Percentiles rank a stretch among this genome's conserved stretches.
Evolutionary conservation across 1,140 invertebrate species (phyloP).

Genomic region (Pogonognathellus flavescens): DNA sequence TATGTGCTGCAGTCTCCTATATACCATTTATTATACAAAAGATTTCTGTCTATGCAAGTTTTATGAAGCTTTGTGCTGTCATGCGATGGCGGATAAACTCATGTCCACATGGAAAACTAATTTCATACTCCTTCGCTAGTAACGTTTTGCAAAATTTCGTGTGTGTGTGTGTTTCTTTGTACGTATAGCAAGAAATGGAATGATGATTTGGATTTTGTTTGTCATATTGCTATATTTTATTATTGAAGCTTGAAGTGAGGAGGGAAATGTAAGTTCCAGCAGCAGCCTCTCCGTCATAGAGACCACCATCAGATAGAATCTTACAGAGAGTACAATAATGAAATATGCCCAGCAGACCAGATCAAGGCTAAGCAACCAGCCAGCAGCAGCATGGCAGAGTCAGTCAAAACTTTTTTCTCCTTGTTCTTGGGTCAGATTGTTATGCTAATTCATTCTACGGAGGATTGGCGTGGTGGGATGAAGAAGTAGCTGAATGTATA

Average conservation of each 20-base stretch:
- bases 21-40: no score
- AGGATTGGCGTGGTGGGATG: neutral
- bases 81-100: no score
- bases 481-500: no score
- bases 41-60: no score
- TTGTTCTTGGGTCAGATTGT: constrained; percentile 42
- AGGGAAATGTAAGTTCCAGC: neutral
- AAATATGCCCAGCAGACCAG: neutral
- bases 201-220: no score
- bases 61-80: no score
- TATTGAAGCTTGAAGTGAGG: neutral
- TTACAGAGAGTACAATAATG: neutral
- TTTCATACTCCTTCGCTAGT: no score
- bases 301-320: constrained; percentile 22
- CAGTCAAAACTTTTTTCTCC: constrained; percentile 19
- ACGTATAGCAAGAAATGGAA: no score
- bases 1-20: neutral
- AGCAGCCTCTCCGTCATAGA: neutral
- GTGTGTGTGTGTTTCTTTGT: no score
- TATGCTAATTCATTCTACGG: constrained; percentile 26
- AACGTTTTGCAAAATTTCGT: no score
- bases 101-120: no score
- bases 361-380: constrained; percentile 20
- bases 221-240: no score
- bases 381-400: neutral